A percentile compares a stretch with the other conserved stretches of the same genome.
Conservation (phyloP, 2,797 vertebrate genomes). For the Agapornis canus region DNA sequence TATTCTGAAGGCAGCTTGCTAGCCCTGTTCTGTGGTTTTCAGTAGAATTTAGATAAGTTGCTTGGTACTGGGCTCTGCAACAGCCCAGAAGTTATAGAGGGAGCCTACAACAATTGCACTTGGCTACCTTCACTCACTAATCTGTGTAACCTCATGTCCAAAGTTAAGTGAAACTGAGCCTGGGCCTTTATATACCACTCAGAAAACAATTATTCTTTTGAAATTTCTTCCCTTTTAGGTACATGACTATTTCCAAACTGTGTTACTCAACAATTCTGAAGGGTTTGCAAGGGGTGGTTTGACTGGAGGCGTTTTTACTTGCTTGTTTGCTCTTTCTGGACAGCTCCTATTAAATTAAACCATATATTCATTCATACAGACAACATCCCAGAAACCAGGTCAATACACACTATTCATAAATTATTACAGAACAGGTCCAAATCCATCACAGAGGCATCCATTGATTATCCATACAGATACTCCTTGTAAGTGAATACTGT, state of each 20-base stretch:
- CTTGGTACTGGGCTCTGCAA: not conserved
- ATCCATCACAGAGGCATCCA: constrained; percentile 47
- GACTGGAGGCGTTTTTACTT: constrained; percentile 1
- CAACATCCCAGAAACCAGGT: constrained; percentile 7
- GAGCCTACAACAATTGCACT: not conserved
- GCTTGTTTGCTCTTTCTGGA: constrained; percentile 42
- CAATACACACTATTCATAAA: constrained; percentile 50
- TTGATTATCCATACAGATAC: constrained; percentile 47
- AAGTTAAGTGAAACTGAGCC: not conserved
- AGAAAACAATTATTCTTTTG: not conserved
- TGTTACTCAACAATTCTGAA: not conserved
- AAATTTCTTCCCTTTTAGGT: not conserved
- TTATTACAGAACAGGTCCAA: constrained; percentile 37
- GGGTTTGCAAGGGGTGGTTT: not conserved
- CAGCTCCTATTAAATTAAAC: constrained; percentile 29
- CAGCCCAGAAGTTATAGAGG: not conserved
- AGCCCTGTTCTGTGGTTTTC: not conserved
- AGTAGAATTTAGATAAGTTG: not conserved
- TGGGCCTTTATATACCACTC: not conserved
- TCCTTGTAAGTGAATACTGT: not conserved
- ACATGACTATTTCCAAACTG: not conserved
- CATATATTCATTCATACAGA: constrained; percentile 43
- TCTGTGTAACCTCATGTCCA: not conserved
- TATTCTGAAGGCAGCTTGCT: not conserved
- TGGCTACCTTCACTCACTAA: not conserved